These are phyloP conservation scores for Drosophila siamana DNA, from an alignment of 2,888 invertebrate species.

Conservation along the genomic window DNA sequence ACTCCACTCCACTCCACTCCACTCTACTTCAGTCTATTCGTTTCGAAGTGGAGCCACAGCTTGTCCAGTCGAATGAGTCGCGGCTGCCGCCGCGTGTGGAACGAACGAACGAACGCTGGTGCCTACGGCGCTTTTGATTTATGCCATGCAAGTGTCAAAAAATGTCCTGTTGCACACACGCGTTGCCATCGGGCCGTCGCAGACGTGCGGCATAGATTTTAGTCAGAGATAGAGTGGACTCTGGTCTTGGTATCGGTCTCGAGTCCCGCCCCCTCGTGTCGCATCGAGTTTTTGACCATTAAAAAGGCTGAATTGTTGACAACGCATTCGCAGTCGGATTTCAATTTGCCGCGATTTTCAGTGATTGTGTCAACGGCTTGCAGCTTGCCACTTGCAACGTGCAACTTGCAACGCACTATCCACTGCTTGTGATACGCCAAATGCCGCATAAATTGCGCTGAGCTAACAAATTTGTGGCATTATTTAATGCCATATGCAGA, in stretches of 20 bases:
- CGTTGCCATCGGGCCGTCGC: conserved; percentile 33
- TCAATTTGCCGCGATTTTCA: conserved; percentile 64
- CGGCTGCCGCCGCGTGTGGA: conserved; percentile 27
- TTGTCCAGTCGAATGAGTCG: conserved; percentile 20
- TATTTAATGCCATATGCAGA: conserved; percentile 66
- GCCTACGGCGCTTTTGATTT: conserved; percentile 76
- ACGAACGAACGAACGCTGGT: conserved; percentile 12
- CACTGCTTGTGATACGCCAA: conserved; percentile 1
- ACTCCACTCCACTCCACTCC: conserved; percentile 34
- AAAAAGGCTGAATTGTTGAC: conserved; percentile 65
- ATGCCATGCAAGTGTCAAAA: conserved; percentile 79
- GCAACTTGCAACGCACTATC: not conserved
- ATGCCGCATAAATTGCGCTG: conserved; percentile 65
- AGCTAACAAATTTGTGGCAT: conserved; percentile 71
- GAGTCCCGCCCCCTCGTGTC: conserved; percentile 8
- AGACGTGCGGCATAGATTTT: conserved; percentile 60
- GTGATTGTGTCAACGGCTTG: conserved; percentile 70
- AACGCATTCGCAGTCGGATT: conserved; percentile 55
- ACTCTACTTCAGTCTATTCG: conserved; percentile 6
- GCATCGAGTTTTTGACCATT: conserved; percentile 48
- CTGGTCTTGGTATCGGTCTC: conserved; percentile 16
- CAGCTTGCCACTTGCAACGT: conserved; percentile 9
- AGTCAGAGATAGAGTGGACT: conserved; percentile 53
- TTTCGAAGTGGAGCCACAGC: conserved; percentile 13
- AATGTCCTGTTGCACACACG: conserved; percentile 77